Evolutionary conservation across 2,797 vertebrate species (phyloP), one percentile per base, ranked within the genome.

Genomic region (Psittacula derbiana): DNA sequence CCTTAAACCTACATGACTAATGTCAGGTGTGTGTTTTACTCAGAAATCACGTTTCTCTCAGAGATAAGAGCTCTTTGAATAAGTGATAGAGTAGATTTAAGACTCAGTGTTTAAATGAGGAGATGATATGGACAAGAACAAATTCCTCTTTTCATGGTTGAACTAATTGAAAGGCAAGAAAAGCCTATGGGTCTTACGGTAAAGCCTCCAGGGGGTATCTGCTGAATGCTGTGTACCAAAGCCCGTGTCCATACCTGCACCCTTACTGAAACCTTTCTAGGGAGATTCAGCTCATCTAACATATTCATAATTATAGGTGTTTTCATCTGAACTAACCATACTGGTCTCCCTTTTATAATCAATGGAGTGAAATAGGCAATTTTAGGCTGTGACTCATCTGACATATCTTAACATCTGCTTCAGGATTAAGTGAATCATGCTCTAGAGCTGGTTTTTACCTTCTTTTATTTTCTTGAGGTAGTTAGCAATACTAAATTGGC

Each of bases 381-480:
- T 94, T 93, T 88, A 80, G 10, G 2, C 47, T 52, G 55, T 96
- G 93, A 96, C 80, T 95, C 93, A 97, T 90, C 67, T 86, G 86
- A 93, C 66, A 73, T 55, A 84, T 88, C 70, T 78, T 86, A 92
- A 93, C 78, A 84, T 94, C 95, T 95, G 69, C 91, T 88, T 88
- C 86, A 86, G 46, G 50, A 70, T 84, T 23, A 90, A 83, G 50
- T 92, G 88, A 96, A 86, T 95, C 95, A 93, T 75, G n/a, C 40
- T 88, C 60, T 52, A 62, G 73, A 94, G 58, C 11, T 33, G 27
- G 16, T 83, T 2, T 20, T 49, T 61, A 47, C 28, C 4, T 70
- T 60, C 53, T 33, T 19, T 47, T 28, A 16, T 40, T 53, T 40
- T 57, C 46, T 57, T 3, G 3, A 81, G 33, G 36, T 53, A 75